A percentile compares a stretch with the other conserved stretches of the same genome.
phyloP scores from a whole-genome alignment of 2,113 vertebrate genomes.

The Chloropsis hardwickii region DNA sequence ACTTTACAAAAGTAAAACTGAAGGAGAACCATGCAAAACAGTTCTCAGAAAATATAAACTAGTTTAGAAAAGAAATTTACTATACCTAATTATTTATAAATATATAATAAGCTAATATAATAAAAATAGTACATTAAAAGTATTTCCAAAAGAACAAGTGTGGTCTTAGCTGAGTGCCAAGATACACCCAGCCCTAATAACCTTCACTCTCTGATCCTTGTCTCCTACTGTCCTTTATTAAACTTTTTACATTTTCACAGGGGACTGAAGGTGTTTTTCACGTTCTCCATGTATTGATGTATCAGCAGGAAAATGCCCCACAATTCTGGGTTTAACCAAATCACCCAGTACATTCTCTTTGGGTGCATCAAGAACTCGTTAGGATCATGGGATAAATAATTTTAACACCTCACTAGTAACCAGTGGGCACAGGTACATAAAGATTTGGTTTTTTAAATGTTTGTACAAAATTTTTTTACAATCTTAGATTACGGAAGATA shows the following conservation, averaged over 20 bases:
- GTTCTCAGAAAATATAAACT: neutral
- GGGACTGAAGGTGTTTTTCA: neutral
- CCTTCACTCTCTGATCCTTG: neutral
- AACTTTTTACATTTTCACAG: neutral
- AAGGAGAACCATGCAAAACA: neutral
- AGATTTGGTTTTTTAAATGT: conserved; percentile 71
- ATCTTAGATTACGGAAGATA: conserved; percentile 58
- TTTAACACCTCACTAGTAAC: conserved; percentile 75
- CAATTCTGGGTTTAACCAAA: conserved; percentile 74
- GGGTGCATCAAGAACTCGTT: conserved; percentile 74
- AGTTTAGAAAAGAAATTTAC: neutral
- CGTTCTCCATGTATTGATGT: conserved; percentile 80
- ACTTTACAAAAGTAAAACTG: neutral
- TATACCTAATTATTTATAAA: neutral
- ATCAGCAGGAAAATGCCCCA: conserved; percentile 72
- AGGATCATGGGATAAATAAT: conserved; percentile 78
- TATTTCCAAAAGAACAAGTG: neutral
- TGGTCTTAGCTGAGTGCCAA: neutral
- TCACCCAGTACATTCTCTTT: conserved; percentile 82
- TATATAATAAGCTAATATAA: too few species aligned
- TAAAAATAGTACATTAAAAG: neutral
- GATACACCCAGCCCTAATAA: rapidly evolving
- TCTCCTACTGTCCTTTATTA: neutral
- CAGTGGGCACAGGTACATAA: conserved; percentile 67
- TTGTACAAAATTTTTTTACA: conserved; percentile 66